Evolutionary conservation across 37 sponge, comb jelly and placozoan species (phyloP), one percentile per base, ranked within the genome.

Genomic region (Cliona cf. orientalis): DNA sequence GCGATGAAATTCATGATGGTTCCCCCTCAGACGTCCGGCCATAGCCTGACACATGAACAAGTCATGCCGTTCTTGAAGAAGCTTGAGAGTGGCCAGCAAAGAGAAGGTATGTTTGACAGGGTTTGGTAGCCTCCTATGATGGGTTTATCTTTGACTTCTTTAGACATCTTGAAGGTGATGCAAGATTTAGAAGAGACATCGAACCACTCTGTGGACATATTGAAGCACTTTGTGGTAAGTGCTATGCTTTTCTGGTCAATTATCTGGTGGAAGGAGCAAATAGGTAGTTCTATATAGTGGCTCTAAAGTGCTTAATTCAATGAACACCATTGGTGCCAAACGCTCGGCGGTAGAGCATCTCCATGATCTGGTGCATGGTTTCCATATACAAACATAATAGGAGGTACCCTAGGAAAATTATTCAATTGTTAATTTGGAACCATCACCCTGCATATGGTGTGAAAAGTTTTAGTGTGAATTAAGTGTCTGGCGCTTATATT

Each of bases 211-310:
- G 76, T 85, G 7, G 93, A 76, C 46, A 93, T 93, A 25, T 46
- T 93, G 7, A 84, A 58, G 53, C 86, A 93, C 43, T 93, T 93
- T 87, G 90, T 93, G 90, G 93, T 93, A 46, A 70, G 89, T 67
- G 3, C 17, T 49, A 49, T 19, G 55, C 11, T 11, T 17, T 49
- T 19, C 55, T 49, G n/a, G n/a, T n/a, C n/a, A n/a, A n/a, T n/a
- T n/a, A n/a, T n/a, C n/a, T n/a, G n/a, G n/a, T n/a, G n/a, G n/a
- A n/a, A n/a, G n/a, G n/a, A n/a, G n/a, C n/a, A n/a, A n/a, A n/a
- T n/a, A n/a, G n/a, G n/a, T n/a, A n/a, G n/a, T n/a, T n/a, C n/a
- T n/a, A n/a, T n/a, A n/a, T n/a, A n/a, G n/a, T n/a, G n/a, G n/a
- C n/a, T n/a, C n/a, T n/a, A n/a, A n/a, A n/a, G n/a, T n/a, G n/a